Evolutionary conservation across 2,888 invertebrate species (phyloP).

Genomic region (Acheta domesticus): DNA sequence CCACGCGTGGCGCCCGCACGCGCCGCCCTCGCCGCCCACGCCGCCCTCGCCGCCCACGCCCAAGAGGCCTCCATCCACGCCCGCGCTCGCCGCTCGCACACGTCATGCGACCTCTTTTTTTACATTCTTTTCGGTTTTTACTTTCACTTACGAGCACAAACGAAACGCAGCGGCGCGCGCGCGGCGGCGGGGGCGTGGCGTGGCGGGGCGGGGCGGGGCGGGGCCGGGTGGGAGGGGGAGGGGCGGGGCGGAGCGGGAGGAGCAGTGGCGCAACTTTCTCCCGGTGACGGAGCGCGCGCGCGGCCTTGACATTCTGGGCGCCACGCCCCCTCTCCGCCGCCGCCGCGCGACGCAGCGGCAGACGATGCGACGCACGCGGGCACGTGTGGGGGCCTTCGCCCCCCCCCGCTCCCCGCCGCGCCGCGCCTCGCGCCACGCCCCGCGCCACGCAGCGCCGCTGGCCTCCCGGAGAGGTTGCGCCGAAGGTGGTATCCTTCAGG

Average conservation of each 20-base stretch:
- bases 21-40: background rate
- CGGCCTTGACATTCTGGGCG: conserved; percentile 18
- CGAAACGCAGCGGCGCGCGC: background rate
- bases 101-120: conserved; percentile 18
- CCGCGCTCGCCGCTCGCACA: background rate
- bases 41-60: background rate
- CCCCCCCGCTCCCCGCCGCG: too few relatives aligned
- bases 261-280: too few relatives aligned
- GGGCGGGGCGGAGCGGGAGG: too few relatives aligned
- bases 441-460: too few relatives aligned
- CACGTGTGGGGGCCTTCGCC: background rate
- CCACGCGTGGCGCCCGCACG: background rate
- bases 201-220: background rate
- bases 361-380: background rate
- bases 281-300: background rate
- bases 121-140: background rate
- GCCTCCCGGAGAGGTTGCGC: too few relatives aligned
- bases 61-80: background rate
- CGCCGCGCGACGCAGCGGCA: background rate
- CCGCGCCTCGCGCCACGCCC: too few relatives aligned
- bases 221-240: too few relatives aligned
- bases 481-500: too few relatives aligned
- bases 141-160: conserved; percentile 5
- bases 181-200: background rate
- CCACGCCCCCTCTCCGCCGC: background rate